Evolutionary conservation across 1,140 invertebrate genomes (phyloP), one percentile per base, ranked within the genome.

Genomic region (Bombus terrestris): DNA sequence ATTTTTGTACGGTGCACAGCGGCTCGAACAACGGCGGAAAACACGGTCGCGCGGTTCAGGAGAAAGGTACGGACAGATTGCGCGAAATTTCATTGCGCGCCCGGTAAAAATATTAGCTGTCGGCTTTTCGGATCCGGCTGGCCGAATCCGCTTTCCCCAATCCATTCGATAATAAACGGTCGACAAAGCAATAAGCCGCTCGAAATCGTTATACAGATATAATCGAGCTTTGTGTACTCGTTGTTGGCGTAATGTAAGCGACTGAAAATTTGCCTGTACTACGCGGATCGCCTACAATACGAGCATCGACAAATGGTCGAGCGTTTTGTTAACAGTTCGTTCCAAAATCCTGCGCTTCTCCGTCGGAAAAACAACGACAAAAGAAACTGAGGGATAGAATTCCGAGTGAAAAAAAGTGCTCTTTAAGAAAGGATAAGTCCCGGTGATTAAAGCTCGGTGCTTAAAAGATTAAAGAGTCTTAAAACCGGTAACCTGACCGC

Each of bases 131-230:
- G 75, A 53, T 83, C 9, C 68, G 35, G 41, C 15, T 39, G 32
- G 13, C 66, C 57, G 72, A 75, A 66, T 83, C 71, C 39, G 57
- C 37, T 82, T 64, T 53, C 12, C 71, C 59, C 41, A 37, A 68
- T 66, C 72, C 57, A 35, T 32, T 39, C 81, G 57, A 68, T 41
- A 75, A 76, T 66, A 41, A 39, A 68, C 41, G 72, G 43, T 32
- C 41, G 32, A 28, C 53, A 32, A 39, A 41, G 59, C 81, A 39
- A 25, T 66, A 83, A 83, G 81, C 81, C 35, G 73, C 18, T 35
- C 18, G n/a, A 18, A 76, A 83, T 66, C 76, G 74, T 76, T 83
- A n/a, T 39, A 9, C 43, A 18, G 43, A 76, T 83, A 76, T 83
- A 53, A 76, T 83, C 71, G 53, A 75, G 59, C 81, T 64, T 75